These are phyloP conservation scores for Riparia riparia DNA, from an alignment of 2,113 vertebrate genomes.

Conservation along the genomic window DNA sequence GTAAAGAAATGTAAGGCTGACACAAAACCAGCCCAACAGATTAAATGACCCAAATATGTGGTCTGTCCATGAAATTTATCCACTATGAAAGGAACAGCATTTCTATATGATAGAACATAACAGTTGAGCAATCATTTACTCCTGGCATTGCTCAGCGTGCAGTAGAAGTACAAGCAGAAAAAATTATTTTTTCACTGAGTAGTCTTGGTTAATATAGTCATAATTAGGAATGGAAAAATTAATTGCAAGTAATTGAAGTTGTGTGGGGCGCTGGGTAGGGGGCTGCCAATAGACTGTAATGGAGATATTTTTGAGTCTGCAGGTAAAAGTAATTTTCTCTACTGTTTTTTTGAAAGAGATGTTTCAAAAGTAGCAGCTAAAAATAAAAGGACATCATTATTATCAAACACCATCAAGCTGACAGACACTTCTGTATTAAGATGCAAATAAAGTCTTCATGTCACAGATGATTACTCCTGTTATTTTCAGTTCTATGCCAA, in stretches of 20 bases:
- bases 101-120: not conserved
- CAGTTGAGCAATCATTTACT: not conserved
- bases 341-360: not conserved
- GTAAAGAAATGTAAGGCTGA: not conserved
- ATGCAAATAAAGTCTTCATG: slow-evolving; percentile 1
- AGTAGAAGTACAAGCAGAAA: not conserved
- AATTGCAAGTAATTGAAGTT: not conserved
- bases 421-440: slow-evolving; percentile 1
- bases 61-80: not conserved
- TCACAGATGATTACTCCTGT: not conserved
- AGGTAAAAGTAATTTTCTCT: not conserved
- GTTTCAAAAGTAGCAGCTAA: not conserved
- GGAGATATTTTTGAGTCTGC: not conserved
- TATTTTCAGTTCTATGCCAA: slow-evolving; percentile 28
- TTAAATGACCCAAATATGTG: not conserved
- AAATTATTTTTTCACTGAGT: not conserved
- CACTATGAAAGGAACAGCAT: not conserved
- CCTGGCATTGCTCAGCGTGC: not conserved
- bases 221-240: not conserved
- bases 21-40: not conserved
- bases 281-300: not conserved
- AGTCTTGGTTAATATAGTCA: not conserved
- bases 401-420: slow-evolving; percentile 3
- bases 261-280: not conserved
- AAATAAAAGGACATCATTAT: slow-evolving; percentile 11